Conservation (phyloP, 1,140 invertebrate species). For the Pseudomyrmex cubaensis region DNA sequence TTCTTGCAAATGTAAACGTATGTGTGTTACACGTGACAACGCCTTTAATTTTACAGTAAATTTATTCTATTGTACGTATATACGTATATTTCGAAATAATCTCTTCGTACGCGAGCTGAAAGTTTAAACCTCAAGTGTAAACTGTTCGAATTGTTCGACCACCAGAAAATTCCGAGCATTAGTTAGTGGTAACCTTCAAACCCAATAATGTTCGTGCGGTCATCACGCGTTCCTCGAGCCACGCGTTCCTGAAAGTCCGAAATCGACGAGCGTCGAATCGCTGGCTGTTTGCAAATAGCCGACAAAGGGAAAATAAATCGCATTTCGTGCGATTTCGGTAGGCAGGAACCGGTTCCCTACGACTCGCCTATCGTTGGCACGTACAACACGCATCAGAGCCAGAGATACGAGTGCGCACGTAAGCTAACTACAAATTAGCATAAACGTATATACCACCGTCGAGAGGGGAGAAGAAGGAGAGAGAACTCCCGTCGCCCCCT, state of each 20-base stretch:
- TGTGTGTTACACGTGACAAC: no score
- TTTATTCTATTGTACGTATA: not conserved
- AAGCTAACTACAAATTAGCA: slow-evolving; percentile 73
- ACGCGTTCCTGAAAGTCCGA: not conserved
- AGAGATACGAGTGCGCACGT: slow-evolving; percentile 59
- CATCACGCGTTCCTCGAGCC: not conserved
- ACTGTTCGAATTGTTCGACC: not conserved
- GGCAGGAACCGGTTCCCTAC: slow-evolving; percentile 49
- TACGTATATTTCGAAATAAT: not conserved
- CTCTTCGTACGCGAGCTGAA: not conserved
- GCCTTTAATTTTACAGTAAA: not conserved
- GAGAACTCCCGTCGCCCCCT: slow-evolving; percentile 16
- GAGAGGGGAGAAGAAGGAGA: not conserved
- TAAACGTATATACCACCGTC: slow-evolving; percentile 62
- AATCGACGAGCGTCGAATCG: slow-evolving; percentile 14
- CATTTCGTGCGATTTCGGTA: slow-evolving; percentile 50
- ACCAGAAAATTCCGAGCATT: not conserved
- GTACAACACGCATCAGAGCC: slow-evolving; percentile 42
- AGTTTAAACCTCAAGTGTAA: not conserved
- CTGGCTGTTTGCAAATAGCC: slow-evolving; percentile 38
- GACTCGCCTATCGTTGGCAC: slow-evolving; percentile 59
- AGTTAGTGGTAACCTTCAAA: not conserved
- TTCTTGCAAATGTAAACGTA: no score
- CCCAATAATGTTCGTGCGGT: not conserved
- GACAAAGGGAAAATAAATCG: slow-evolving; percentile 54